Evolutionary conservation across 2,113 vertebrate genomes (phyloP).

Genomic region (Mandrillus leucophaeus): DNA sequence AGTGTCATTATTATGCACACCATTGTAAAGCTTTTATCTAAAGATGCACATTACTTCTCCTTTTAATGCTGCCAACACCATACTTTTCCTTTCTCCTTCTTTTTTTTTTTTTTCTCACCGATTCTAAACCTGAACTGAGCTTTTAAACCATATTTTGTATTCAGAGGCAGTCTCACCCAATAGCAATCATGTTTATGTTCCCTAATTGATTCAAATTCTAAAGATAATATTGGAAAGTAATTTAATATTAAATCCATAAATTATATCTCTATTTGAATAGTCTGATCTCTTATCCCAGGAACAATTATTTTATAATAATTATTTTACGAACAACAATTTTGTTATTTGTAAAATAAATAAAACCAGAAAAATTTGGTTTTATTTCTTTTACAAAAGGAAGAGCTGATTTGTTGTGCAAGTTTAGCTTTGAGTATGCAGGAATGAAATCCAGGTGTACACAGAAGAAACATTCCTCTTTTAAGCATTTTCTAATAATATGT

Average conservation of each 20-base stretch:
- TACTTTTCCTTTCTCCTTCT: neutral
- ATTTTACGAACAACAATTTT: no score
- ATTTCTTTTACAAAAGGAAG: slow-evolving; percentile 11
- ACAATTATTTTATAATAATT: no score
- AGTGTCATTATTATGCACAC: neutral
- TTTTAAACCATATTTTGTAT: neutral
- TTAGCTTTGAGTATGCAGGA: neutral
- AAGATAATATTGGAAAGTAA: neutral
- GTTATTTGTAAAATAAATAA: no score
- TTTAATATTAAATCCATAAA: neutral
- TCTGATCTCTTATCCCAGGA: neutral
- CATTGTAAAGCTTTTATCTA: neutral
- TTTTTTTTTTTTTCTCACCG: neutral
- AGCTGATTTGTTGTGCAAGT: neutral
- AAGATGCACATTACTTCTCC: neutral
- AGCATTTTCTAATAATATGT: neutral
- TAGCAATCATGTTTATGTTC: neutral
- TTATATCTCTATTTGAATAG: neutral
- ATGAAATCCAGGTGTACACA: neutral
- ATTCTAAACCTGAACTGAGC: neutral
- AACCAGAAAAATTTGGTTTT: neutral
- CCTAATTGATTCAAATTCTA: neutral
- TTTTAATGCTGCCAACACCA: neutral
- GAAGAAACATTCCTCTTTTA: neutral
- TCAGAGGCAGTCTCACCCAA: neutral